Base-by-base conservation (phyloP, 2,888 invertebrate species). In the Thecophora atra region DNA sequence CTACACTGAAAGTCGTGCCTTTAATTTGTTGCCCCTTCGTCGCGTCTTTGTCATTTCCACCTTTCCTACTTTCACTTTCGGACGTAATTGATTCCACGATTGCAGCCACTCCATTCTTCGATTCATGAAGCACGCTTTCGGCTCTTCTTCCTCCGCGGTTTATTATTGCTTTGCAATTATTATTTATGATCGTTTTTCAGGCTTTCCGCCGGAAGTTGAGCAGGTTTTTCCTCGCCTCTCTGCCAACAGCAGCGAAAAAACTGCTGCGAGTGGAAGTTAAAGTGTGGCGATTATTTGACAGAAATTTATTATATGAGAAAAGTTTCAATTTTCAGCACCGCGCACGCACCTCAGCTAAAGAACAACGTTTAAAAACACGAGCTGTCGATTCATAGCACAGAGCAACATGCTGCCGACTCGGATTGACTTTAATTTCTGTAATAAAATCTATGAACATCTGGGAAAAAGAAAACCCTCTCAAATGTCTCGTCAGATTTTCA, bases 231-330 rank as follows among this genome's bases (percentile, higher is more conserved):
- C 15, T 54, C n/a, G 26, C 26, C 37, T 24, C 21, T 37, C 58
- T 4, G 58, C 42, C 58, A 28, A 44, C 63, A 15, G 21, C 63
- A 26, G 47, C 71, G 73, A 13, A 69, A 56, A 21, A 68, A 69
- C 64, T 74, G 56, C 19, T 28, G 56, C 30, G 56, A n/a, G 37
- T 37, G 19, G 24, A 28, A 60, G 6, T 28, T 60, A 17, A n/a
- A n/a, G n/a, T 52, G 17, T 68, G 17, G 56, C 76, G 76, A 77
- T 78, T 77, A 78, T 76, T 77, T 79, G 80, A 75, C 79, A 80
- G 81, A 80, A 81, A 82, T 82, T 81, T 82, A 82, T 82, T 81
- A 82, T 80, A 81, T 81, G 82, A 75, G 81, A 81, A 81, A 81
- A 81, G 74, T 81, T 81, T 80, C 42, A 21, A 24, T 60, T 60